These are phyloP conservation scores for Leptosomus discolor DNA, from an alignment of 2,113 vertebrate species.

Conservation along the genomic window DNA sequence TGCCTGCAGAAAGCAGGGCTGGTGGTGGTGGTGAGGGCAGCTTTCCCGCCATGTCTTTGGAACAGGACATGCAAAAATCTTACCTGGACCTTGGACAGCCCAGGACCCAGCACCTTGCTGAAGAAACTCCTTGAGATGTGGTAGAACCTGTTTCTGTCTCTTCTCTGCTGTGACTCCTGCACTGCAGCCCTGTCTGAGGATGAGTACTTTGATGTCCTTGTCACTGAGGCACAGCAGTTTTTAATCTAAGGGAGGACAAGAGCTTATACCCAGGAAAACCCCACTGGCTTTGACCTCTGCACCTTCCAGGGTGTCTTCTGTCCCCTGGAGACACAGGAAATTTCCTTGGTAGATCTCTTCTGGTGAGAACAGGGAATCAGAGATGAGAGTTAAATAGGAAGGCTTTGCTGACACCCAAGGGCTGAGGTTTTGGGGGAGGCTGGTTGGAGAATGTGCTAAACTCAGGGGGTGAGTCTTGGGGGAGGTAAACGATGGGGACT, in stretches of 20 bases:
- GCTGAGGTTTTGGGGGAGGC: not conserved
- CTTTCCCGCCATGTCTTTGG: not conserved
- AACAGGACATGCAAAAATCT: not conserved
- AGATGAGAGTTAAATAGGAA: not conserved
- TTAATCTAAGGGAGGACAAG: not conserved
- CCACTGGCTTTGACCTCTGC: not conserved
- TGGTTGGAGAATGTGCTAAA: not conserved
- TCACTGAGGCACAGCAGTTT: not conserved
- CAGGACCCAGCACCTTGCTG: not conserved
- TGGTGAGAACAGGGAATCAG: not conserved
- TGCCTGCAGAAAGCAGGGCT: not conserved
- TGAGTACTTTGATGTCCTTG: not conserved
- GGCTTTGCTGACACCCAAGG: not conserved
- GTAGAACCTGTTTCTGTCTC: not conserved
- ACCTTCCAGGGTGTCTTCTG: not conserved
- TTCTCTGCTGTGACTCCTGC: not conserved
- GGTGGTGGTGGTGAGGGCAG: not conserved
- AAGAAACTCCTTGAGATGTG: not conserved
- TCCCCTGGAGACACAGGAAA: not conserved
- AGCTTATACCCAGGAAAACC: not conserved
- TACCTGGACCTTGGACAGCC: not conserved
- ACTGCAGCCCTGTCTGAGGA: not conserved
- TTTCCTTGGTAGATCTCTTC: not conserved
- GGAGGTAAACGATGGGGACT: not conserved
- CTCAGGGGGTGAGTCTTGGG: not conserved